phyloP scores from a whole-genome alignment of 2,113 vertebrate species.

The Nannospalax galili region DNA sequence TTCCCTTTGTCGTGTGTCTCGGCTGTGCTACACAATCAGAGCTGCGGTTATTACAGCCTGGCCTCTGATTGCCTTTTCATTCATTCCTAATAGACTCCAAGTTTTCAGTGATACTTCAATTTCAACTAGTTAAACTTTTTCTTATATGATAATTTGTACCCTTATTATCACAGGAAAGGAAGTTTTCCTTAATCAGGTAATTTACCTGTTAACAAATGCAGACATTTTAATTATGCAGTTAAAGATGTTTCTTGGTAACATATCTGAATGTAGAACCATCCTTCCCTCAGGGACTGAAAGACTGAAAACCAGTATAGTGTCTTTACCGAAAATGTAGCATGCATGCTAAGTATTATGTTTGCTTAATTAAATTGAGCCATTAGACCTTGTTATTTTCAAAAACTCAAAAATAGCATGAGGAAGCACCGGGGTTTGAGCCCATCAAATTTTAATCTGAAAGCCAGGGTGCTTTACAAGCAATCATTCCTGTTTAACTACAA shows the following conservation, averaged over 20 bases:
- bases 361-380: conserved; percentile 61
- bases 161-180: background rate
- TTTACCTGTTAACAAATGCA: conserved; percentile 41
- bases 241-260: conserved; percentile 35
- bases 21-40: background rate
- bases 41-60: background rate
- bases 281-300: conserved; percentile 23
- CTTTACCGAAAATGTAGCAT: conserved; percentile 39
- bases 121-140: conserved; percentile 14
- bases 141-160: background rate
- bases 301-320: conserved; percentile 43
- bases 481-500: conserved; percentile 13
- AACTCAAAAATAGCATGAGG: conserved; percentile 37
- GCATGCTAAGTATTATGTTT: conserved; percentile 41
- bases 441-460: conserved; percentile 56
- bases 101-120: background rate
- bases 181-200: background rate
- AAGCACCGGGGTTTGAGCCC: conserved; percentile 43
- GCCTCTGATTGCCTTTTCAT: background rate
- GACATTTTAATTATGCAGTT: conserved; percentile 27
- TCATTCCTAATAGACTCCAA: background rate
- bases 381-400: conserved; percentile 46
- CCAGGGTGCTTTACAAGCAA: background rate
- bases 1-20: background rate
- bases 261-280: conserved; percentile 38